Base-by-base conservation (phyloP, 2,113 vertebrate species). In the Meles meles region DNA sequence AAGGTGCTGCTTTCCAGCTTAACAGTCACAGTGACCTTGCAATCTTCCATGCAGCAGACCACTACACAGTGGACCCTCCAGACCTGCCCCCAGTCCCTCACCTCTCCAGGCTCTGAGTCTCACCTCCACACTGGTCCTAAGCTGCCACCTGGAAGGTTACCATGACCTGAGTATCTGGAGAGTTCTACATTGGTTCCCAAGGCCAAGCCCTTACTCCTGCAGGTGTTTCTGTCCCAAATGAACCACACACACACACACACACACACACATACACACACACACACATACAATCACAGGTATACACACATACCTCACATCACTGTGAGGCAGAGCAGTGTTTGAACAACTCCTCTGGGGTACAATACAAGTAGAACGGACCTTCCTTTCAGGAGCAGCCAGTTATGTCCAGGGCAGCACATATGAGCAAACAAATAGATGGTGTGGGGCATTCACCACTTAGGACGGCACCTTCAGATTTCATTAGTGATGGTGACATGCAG, bases 221-320 rank as follows among this genome's bases (percentile, higher is more conserved):
- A 96, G 92, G 96, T 72, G 88, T 97, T 97, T 98, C 94, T 96
- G 97, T 21, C 95, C 97, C 67, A 98, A 98, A 98, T 88, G 94
- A 42, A 25, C 5, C 37, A 13, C n/a, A n/a, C n/a, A n/a, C 34
- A 39, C 98, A n/a, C n/a, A n/a, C n/a, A n/a, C n/a, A n/a, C n/a
- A 92, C 61, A n/a, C n/a, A n/a, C n/a, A n/a, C n/a, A n/a, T n/a
- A n/a, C n/a, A 98, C 74, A 96, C 92, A 80, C 61, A 98, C 74
- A 96, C 92, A 82, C 94, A 7, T 8, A 23, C 52, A 88, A 12
- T 23, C 7, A 37, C 11, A 20, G 98, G 97, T 97, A 97, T 84
- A 90, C 57, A 97, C 74, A 96, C 90, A n/a, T n/a, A n/a, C n/a
- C n/a, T n/a, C n/a, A n/a, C n/a, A 82, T 97, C 97, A 96, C 95